Evolutionary conservation across 2,888 invertebrate genomes (phyloP), one percentile per base, ranked within the genome.

Genomic region (Cephus spinipes): DNA sequence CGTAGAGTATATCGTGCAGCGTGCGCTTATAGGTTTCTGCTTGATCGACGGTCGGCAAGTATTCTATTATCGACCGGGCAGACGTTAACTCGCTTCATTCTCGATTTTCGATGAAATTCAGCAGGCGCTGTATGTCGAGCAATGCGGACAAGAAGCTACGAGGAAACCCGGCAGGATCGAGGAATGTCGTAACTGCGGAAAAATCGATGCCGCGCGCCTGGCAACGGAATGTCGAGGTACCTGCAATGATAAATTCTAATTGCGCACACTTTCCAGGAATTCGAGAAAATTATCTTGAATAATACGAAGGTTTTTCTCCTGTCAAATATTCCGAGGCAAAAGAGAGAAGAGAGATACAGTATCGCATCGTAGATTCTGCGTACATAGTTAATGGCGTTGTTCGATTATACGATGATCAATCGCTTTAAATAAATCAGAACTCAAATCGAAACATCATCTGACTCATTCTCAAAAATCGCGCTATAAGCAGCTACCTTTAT

Each of bases 171-270:
- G 32, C 9, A 30, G n/a, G 35, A 31, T 30, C 55, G 75, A 31
- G 32, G 75, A 75, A 75, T 75, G 75, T 75, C 33, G 75, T 68
- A 55, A 68, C 30, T 30, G 75, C 31, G 68, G 75, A 75, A 75
- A 75, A 36, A 68, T 75, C 34, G 35, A 12, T 30, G 75, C 40
- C 9, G 40, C 32, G 32, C n/a, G 68, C 75, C 68, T 30, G 35
- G 75, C 81, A 74, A 75, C 32, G 76, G 78, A 84, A 83, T 79
- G 79, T 73, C 78, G 74, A 33, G 79, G 74, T 76, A 75, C 35
- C 75, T 35, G 74, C 68, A 77, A 78, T 81, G 77, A 81, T 83
- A 82, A 81, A 83, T 82, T 77, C 79, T 78, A 79, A 79, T 81
- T 77, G 79, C 79, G 68, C 73, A 75, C 36, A n/a, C 74, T 74